Base-by-base conservation (phyloP, 2,888 invertebrate genomes). In the Himalopsyche anomala region DNA sequence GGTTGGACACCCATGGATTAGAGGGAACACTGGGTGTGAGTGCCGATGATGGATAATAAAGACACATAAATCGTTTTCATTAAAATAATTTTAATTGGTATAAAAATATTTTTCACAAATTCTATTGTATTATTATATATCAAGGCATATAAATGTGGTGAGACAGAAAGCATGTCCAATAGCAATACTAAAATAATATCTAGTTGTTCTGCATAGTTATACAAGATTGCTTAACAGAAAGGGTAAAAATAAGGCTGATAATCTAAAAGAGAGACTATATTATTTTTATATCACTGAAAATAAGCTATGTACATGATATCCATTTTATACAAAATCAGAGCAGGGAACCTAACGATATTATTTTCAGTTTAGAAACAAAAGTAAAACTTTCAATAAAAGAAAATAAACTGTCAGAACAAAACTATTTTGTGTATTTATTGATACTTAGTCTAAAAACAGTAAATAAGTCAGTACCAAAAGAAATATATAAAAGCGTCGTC, bases 51-150 rank as follows among this genome's bases (percentile, higher is more conserved):
- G 15, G 51, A 51, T 15, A 62, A 62, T 62, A 83, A 85, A 85
- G 54, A 38, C 8, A 83, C 84, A 81, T 83, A n/a, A 8, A 28
- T 62, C 62, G 62, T 80, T 80, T 80, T 80, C 42, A 80, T 80
- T 80, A 42, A 28, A 80, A 42, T 85, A 85, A 80, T 45, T 85
- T 17, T 85, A 69, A 28, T 85, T 51, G 36, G 81, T 85, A 85
- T 42, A 85, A 85, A 85, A 85, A 85, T 81, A 85, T 28, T 45
- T 51, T 51, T 85, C 62, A 62, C 62, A 84, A 42, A 84, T 83
- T 83, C 83, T 83, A 42, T 51, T 69, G 62, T 62, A 28, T 28
- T 28, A 28, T 28, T 62, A 28, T 40, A 81, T 15, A 69, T 56
- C 38, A 85, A 81, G 69, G 84, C 81, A 74, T 69, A 80, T 45